Base-by-base conservation (phyloP, 2,888 invertebrate genomes). In the Tetragnatha montana region DNA sequence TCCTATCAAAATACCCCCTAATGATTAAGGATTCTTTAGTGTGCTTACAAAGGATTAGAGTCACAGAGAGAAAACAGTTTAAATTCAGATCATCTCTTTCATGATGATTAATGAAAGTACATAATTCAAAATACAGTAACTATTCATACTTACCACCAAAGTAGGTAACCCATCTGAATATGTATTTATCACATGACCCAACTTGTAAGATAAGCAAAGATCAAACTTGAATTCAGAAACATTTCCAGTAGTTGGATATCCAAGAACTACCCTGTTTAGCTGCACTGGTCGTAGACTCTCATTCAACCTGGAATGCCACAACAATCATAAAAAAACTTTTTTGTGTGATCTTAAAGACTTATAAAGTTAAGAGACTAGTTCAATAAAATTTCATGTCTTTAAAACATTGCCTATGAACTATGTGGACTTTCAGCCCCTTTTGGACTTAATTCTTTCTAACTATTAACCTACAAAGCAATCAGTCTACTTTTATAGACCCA, bases 161-260 rank as follows among this genome's bases (percentile, higher is more conserved):
- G 96, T 95, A 47, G 97, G 96, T 94, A 96, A 97, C 70, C 95
- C 95, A 50, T 95, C 94, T 14, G 96, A 95, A 93, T 96, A 95
- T 92, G 95, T 95, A 92, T 95, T 94, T 92, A 97, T 95, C 81
- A 97, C 94, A 0, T 94, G 93, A 93, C 95, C 95, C 3, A 97
- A 93, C 93, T 96, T 96, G 93, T 97, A 97, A 93, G 95, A 96
- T n/a, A 97, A 94, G 19, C 95, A 94, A 90, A 97, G 94, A 92
- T 97, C 97, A 93, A 97, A 97, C 92, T 95, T 95, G 93, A 96
- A 97, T 80, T 95, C 95, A 7, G 94, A 93, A 17, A 94, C 94
- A 50, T 95, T 94, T 8, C 94, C 94, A 19, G 95, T 93, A 92
- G 95, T 95, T 0, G 94, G 94, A 92, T 95, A 97, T 0, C 96